phyloP scores from a whole-genome alignment of 2,888 invertebrate species.

The Creontiades dilutus region DNA sequence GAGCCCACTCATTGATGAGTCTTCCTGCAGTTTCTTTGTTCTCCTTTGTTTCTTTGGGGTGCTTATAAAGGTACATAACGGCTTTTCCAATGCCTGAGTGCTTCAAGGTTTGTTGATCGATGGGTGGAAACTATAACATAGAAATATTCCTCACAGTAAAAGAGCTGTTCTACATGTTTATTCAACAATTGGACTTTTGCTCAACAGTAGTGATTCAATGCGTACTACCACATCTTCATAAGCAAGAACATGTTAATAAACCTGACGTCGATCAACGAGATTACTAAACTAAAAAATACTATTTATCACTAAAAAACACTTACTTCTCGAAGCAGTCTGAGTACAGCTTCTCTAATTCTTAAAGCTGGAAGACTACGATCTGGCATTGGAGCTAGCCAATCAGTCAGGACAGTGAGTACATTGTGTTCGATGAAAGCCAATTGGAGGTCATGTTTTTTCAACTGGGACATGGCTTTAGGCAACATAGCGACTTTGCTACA shows the following conservation, averaged over 20 bases:
- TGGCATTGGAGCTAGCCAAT: conserved; percentile 99
- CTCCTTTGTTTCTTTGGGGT: conserved; percentile 96
- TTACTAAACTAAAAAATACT: too few species aligned
- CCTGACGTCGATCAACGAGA: too few species aligned
- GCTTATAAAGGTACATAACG: conserved; percentile 99
- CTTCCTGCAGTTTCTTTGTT: conserved; percentile 94
- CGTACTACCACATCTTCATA: too few species aligned
- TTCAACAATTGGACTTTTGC: too few species aligned
- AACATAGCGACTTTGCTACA: conserved; percentile 95
- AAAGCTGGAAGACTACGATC: conserved; percentile 97
- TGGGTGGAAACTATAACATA: conserved; percentile 87
- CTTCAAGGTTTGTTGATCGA: conserved; percentile 93
- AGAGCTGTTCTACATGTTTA: not conserved
- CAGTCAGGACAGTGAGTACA: conserved; percentile 92
- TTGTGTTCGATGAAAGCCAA: conserved; percentile 98
- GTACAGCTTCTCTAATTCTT: conserved; percentile 92
- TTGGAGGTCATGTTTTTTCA: conserved; percentile 96
- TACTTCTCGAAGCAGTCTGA: conserved; percentile 89
- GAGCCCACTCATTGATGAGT: conserved; percentile 97
- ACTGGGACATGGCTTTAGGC: conserved; percentile 91
- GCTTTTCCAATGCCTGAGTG: conserved; percentile 99
- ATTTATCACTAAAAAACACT: conserved; percentile 78
- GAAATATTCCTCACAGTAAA: not conserved
- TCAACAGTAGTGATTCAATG: too few species aligned
- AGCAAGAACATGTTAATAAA: too few species aligned